Evolutionary conservation across 2,888 invertebrate species (phyloP), one percentile per base, ranked within the genome.

Genomic region (Himalopsyche japonica): DNA sequence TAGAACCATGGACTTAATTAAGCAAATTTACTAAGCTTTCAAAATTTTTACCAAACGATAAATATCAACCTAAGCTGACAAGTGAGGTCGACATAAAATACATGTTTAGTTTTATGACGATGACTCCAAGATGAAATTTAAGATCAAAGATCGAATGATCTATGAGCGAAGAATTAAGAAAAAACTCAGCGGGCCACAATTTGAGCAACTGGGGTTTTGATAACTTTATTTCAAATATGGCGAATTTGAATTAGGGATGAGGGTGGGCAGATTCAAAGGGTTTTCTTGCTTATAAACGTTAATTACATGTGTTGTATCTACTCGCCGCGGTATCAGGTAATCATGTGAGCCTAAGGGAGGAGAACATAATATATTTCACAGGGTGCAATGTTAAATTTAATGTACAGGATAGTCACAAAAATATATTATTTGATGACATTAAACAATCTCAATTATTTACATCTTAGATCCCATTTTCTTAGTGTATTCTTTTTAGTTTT

Each of bases 231-330:
- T 57, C 57, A 24, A 57, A 57, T 57, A 57, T 57, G 20, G 57
- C 57, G 20, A 57, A 57, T 20, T 20, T 24, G 7, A 24, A 57
- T 20, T 49, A 37, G 78, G 82, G 82, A 49, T 48, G 77, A 7
- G 77, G 64, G 78, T 47, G 10, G 20, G 57, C 57, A 57, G 84
- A 84, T 80, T 84, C 82, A 84, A 82, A 86, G 84, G 80, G 84
- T 49, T 86, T 85, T 82, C 81, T 81, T 82, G 84, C 84, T 86
- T 86, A 86, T 84, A 79, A 77, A 86, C 82, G 79, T 86, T 86
- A 84, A 82, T 84, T 82, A 84, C 84, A 85, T 84, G 77, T 86
- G n/a, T 86, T 82, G 82, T 79, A 80, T 77, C 81, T 81, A 84
- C 79, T 77, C 48, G 79, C 76, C 76, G 84, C 84, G 79, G 70